Conservation (phyloP, 2,888 invertebrate genomes). For the Epinotia nisella region DNA sequence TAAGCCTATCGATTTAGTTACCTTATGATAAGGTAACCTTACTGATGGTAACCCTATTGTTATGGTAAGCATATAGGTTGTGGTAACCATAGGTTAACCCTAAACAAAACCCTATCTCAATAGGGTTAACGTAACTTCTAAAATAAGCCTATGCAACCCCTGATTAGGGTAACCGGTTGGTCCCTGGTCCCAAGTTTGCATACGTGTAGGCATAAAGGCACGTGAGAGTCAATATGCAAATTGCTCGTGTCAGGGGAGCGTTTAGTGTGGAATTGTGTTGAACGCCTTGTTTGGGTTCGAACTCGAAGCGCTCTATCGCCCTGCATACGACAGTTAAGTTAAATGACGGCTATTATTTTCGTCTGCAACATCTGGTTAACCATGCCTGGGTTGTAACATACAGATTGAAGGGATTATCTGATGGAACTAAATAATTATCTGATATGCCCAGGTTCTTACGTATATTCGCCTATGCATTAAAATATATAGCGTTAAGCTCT, state of each 20-base stretch:
- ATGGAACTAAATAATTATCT: not conserved
- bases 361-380: constrained; percentile 1
- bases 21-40: no score
- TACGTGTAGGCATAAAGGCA: not conserved
- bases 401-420: not conserved
- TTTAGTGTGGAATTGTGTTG: constrained; percentile 14
- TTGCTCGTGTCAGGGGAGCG: constrained; percentile 17
- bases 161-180: no score
- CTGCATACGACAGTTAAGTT: constrained; percentile 9
- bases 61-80: no score
- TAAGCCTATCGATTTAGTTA: no score
- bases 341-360: constrained; percentile 17
- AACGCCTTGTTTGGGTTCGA: constrained; percentile 7
- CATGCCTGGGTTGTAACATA: not conserved
- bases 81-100: no score
- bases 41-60: no score
- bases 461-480: not conserved
- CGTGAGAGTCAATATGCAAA: constrained; percentile 17
- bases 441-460: not conserved
- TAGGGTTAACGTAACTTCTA: no score
- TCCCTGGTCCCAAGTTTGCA: not conserved
- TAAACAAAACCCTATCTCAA: no score
- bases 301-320: constrained; percentile 1
- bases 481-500: not conserved
- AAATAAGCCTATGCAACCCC: no score